Conservation (phyloP, 2,113 vertebrate genomes). For the Struthidea cinerea region DNA sequence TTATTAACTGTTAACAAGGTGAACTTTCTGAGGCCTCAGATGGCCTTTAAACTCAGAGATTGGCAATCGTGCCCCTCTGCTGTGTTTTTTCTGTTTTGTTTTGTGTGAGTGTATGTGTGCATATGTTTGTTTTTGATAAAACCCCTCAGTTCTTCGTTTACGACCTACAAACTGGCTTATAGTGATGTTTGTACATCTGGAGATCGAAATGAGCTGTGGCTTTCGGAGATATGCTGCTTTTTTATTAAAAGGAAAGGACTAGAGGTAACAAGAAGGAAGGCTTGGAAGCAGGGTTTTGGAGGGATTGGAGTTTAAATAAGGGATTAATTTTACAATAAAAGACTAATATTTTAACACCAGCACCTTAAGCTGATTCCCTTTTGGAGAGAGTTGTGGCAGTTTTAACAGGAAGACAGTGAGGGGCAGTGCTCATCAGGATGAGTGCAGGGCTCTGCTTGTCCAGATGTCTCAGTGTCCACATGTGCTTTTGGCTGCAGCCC, state of each 20-base stretch:
- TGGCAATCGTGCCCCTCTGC: neutral
- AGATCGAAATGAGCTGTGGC: neutral
- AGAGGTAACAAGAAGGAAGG: neutral
- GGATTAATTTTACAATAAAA: conserved; percentile 35
- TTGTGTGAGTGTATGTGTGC: neutral
- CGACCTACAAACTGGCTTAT: conserved; percentile 53
- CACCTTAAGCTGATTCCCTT: neutral
- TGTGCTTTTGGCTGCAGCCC: neutral
- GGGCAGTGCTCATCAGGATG: neutral
- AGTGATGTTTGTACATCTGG: conserved; percentile 62
- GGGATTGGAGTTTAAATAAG: neutral
- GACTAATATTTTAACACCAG: conserved; percentile 15
- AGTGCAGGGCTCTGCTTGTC: neutral
- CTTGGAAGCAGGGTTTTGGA: neutral
- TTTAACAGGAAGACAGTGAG: neutral
- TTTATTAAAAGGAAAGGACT: conserved; percentile 57
- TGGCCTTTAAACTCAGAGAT: conserved; percentile 24
- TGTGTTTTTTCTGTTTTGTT: conserved; percentile 25
- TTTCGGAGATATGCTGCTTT: neutral
- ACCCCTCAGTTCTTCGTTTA: conserved; percentile 47
- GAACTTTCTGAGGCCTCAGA: conserved; percentile 32
- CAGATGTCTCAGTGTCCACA: neutral
- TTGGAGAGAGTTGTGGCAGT: neutral
- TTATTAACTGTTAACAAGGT: conserved; percentile 55
- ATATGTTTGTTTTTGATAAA: conserved; percentile 50